Conservation (phyloP, 2,888 invertebrate species). For the Pegoplata infirma region DNA sequence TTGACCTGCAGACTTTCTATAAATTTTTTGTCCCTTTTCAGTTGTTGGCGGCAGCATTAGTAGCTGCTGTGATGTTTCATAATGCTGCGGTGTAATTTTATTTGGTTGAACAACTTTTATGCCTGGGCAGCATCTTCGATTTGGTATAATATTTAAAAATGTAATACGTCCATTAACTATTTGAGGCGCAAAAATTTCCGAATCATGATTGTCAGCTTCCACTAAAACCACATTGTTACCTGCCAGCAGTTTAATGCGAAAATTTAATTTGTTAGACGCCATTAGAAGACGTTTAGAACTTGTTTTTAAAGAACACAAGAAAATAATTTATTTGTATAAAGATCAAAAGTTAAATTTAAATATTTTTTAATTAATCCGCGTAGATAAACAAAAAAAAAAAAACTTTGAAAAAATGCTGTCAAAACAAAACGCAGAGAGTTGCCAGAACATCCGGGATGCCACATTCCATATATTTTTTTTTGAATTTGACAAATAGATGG, state of each 20-base stretch:
- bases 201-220: conserved; percentile 69
- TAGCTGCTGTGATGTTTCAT: neutral
- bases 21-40: neutral
- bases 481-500: too few relatives aligned
- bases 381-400: too few relatives aligned
- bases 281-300: conserved; percentile 19
- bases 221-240: conserved; percentile 71
- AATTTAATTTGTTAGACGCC: conserved; percentile 48
- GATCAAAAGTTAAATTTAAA: too few relatives aligned
- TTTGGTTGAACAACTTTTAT: neutral
- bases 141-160: conserved; percentile 70
- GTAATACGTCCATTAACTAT: conserved; percentile 70
- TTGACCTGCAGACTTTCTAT: neutral
- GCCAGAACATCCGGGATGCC: too few relatives aligned
- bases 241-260: conserved; percentile 70
- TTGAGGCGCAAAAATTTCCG: conserved; percentile 73
- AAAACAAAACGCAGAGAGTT: too few relatives aligned
- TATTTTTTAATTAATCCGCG: too few relatives aligned
- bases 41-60: neutral
- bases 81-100: neutral
- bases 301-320: too few relatives aligned
- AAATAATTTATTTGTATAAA: too few relatives aligned
- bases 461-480: too few relatives aligned
- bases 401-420: too few relatives aligned
- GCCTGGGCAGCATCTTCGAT: conserved; percentile 68